Percentiles rank a stretch among this genome's conserved stretches.
Evolutionary conservation across 2,888 invertebrate species (phyloP).

Genomic region (Athripsodes cinereus): DNA sequence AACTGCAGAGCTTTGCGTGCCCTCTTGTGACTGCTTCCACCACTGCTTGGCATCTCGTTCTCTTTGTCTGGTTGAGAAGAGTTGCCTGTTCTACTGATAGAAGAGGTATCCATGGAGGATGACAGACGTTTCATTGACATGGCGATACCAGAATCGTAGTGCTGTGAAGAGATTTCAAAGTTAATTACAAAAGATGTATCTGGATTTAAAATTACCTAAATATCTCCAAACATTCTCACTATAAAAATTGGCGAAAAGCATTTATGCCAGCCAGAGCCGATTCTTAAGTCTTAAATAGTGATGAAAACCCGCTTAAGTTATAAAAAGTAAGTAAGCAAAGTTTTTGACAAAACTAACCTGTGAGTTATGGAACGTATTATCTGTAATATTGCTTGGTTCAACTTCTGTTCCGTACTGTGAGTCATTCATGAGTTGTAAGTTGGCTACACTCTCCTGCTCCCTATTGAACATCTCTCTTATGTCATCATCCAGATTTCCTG

Average conservation of each 20-base stretch:
- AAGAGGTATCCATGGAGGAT: conserved; percentile 10
- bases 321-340: no score
- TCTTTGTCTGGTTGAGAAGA: conserved; percentile 52
- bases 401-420: conserved; percentile 31
- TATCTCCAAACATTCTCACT: no score
- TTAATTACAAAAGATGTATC: no score
- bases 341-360: conserved; percentile 15
- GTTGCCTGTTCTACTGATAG: conserved; percentile 10
- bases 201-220: no score
- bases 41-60: conserved; percentile 52
- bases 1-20: conserved; percentile 76
- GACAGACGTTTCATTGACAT: conserved; percentile 37
- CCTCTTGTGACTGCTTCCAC: conserved; percentile 46
- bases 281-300: no score
- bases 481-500: conserved; percentile 73
- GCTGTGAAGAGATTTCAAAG: neutral
- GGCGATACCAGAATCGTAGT: conserved; percentile 43
- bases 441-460: conserved; percentile 40
- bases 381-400: conserved; percentile 9
- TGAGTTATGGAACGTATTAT: conserved; percentile 17
- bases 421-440: conserved; percentile 41
- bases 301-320: no score
- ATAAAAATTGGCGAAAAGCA: no score
- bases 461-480: conserved; percentile 83
- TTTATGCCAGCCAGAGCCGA: no score